A percentile compares a stretch with the other conserved stretches of the same genome.
Evolutionary conservation across 2,797 vertebrate species (phyloP).

Genomic region (Ptychadena robeensis): DNA sequence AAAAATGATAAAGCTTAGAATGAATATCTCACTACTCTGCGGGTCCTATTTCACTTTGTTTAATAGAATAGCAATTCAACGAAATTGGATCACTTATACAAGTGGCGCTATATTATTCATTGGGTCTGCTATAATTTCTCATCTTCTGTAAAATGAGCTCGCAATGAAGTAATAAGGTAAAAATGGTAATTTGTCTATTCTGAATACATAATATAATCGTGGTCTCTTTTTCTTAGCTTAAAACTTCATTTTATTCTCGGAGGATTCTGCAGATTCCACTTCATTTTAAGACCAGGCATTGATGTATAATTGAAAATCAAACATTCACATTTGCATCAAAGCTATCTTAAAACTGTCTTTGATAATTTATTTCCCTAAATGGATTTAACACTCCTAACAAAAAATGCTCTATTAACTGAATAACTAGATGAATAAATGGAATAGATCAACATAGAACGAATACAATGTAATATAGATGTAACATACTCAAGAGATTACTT

Average conservation of each 20-base stretch:
- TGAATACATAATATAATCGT: constrained; percentile 38
- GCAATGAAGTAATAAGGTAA: constrained; percentile 17
- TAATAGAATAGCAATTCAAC: constrained; percentile 18
- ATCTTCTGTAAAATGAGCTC: not conserved
- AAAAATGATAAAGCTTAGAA: not conserved
- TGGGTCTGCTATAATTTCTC: constrained; percentile 10
- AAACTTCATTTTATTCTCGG: constrained; percentile 35
- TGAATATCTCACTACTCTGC: not conserved
- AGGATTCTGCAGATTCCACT: constrained; percentile 17
- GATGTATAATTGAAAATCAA: constrained; percentile 60
- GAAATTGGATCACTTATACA: constrained; percentile 16
- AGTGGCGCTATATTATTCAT: not conserved
- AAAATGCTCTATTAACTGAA: constrained; percentile 14
- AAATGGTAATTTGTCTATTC: constrained; percentile 34
- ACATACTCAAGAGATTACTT: not conserved
- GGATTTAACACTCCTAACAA: constrained; percentile 37
- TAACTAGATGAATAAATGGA: constrained; percentile 20
- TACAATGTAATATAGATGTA: constrained; percentile 8
- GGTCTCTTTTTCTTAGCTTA: constrained; percentile 40
- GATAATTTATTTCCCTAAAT: constrained; percentile 52
- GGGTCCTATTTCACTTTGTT: constrained; percentile 1
- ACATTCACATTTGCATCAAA: constrained; percentile 55
- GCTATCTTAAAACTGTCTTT: constrained; percentile 47
- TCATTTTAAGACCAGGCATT: constrained; percentile 33
- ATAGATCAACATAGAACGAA: constrained; percentile 12